Base-by-base conservation (phyloP, 1,140 invertebrate genomes). In the Cyclina sinensis region DNA sequence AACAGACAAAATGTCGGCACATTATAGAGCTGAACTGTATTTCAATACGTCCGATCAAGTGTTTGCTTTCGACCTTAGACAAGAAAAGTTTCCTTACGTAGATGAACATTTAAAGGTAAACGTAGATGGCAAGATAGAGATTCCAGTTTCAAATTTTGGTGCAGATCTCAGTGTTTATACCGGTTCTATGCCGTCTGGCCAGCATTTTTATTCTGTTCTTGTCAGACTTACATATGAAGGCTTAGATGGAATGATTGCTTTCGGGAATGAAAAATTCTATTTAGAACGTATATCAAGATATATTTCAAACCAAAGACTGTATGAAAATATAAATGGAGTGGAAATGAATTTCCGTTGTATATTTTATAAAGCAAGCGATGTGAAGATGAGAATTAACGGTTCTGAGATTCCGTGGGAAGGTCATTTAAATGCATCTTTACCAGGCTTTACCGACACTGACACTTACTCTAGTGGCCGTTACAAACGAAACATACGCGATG, bases 281-380 rank as follows among this genome's bases (percentile, higher is more conserved):
- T 18, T 85, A 35, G 88, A 85, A 68, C 81, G 76, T 32, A 54
- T 32, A 37, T 46, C 76, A 79, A 79, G 76, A 54, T 79, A 79
- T n/a, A n/a, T 1, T 18, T 1, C 35, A 37, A 35, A 37, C 2
- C 18, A 21, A 12, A 70, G 16, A 37, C 32, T 21, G 1, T 37
- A 37, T 70, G 16, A n/a, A 11, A 37, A 35, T 1, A 70, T 4
- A 2, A 16, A 24, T 18, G 18, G 16, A 16, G 14, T 3, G 24
- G 21, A 46, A 9, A 2, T 51, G 21, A 21, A 43, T 30, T 82
- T 70, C 57, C 37, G 27, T 0, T 70, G 39, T 24, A 54, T 84
- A 73, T 73, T 84, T 51, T 84, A 84, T 54, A 46, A 65, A 37
- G 3, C 62, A 35, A 73, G 24, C 74, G 82, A 73, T 51, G 68